These are phyloP conservation scores for Lasioglossum pauxillum DNA, from an alignment of 2,888 invertebrate species.

Conservation along the genomic window DNA sequence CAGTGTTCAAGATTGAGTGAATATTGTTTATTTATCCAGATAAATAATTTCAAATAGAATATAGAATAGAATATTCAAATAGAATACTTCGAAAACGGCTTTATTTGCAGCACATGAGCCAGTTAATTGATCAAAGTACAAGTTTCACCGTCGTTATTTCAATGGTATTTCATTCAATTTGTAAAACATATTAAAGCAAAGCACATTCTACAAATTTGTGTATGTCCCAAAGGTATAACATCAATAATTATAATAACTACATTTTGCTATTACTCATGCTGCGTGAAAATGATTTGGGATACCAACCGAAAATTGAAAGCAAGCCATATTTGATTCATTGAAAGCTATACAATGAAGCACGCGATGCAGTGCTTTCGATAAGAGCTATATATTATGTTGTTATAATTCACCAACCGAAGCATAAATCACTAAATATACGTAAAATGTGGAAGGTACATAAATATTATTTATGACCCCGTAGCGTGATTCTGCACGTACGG, in stretches of 20 bases:
- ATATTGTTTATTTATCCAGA: too few relatives aligned
- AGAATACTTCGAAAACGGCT: too few relatives aligned
- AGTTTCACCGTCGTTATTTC: neutral
- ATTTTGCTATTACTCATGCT: neutral
- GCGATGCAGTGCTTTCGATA: constrained; percentile 1
- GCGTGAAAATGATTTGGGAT: neutral
- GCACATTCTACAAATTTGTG: neutral
- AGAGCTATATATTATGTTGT: neutral
- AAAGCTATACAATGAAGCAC: neutral
- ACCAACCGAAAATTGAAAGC: neutral
- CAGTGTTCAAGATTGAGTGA: too few relatives aligned
- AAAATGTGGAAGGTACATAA: neutral
- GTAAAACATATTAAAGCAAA: neutral
- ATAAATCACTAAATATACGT: constrained; percentile 10
- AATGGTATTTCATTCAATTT: neutral
- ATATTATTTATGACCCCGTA: neutral
- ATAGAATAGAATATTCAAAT: too few relatives aligned
- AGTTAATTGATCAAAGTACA: neutral
- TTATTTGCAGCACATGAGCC: too few relatives aligned
- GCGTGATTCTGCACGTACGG: neutral
- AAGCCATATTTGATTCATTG: constrained; percentile 17
- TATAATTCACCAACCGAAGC: neutral
- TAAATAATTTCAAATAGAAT: too few relatives aligned
- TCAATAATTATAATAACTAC: neutral
- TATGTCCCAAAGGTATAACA: neutral